A percentile compares a stretch with the other conserved stretches of the same genome.
phyloP scores from a whole-genome alignment of 2,888 invertebrate genomes.

The Unio pictorum region DNA sequence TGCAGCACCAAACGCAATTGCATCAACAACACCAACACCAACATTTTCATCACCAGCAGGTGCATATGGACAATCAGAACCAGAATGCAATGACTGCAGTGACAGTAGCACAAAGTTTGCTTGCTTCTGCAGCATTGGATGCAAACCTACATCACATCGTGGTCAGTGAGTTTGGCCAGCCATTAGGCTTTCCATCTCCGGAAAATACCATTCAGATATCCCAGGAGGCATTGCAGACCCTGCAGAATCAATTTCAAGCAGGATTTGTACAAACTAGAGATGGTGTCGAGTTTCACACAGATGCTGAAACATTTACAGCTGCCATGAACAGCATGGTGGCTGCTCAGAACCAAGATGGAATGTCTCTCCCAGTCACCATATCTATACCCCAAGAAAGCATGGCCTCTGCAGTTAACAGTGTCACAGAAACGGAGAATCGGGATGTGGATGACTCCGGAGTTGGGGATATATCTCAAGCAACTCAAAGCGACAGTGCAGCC shows the following conservation, averaged over 20 bases:
- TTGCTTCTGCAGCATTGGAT: not conserved
- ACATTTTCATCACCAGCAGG: no score
- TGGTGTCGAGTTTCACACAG: slow-evolving; percentile 9
- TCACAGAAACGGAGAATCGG: slow-evolving; percentile 13
- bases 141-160: not conserved
- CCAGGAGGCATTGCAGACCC: slow-evolving; percentile 24
- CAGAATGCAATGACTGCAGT: no score
- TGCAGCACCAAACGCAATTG: no score
- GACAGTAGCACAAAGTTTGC: not conserved
- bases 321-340: no score
- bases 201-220: slow-evolving; percentile 18
- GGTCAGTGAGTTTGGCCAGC: no score
- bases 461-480: slow-evolving; percentile 22
- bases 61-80: no score
- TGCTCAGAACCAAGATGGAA: no score
- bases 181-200: slow-evolving; percentile 13
- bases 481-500: slow-evolving; percentile 22
- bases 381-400: no score
- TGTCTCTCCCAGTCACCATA: no score
- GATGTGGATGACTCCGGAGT: slow-evolving; percentile 28
- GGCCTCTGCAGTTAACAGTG: no score
- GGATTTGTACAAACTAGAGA: slow-evolving; percentile 10
- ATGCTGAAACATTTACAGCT: no score
- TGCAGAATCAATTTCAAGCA: slow-evolving; percentile 24
- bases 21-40: no score